A percentile compares a stretch with the other conserved stretches of the same genome.
These are phyloP conservation scores for Eupelmus urozonus DNA, from an alignment of 2,888 invertebrate genomes.

Conservation along the genomic window DNA sequence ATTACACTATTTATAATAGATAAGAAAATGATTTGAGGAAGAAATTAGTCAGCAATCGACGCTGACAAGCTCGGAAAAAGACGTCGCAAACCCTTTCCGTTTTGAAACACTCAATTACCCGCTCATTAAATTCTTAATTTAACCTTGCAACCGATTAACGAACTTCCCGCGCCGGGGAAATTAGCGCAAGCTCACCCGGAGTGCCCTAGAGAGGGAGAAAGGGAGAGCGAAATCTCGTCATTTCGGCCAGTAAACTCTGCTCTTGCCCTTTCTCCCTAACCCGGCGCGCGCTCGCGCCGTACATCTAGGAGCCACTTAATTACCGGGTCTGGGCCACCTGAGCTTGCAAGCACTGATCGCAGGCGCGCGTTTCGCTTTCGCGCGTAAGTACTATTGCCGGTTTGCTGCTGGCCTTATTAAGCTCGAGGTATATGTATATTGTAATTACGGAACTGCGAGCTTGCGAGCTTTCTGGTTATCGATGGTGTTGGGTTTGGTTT, in stretches of 20 bases:
- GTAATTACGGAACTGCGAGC: too few relatives aligned
- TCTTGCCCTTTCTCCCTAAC: not conserved
- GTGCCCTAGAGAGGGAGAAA: not conserved
- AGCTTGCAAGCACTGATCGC: not conserved
- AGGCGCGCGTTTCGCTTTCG: too few relatives aligned
- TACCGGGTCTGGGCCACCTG: not conserved
- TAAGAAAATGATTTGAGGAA: too few relatives aligned
- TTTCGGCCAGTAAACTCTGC: slow-evolving; percentile 1
- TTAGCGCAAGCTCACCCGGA: not conserved
- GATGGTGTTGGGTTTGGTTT: too few relatives aligned
- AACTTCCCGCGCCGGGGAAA: slow-evolving; percentile 4
- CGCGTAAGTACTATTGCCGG: too few relatives aligned
- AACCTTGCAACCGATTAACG: slow-evolving; percentile 4
- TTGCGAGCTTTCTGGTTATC: too few relatives aligned
- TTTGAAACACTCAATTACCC: not conserved
- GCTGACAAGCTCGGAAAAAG: too few relatives aligned
- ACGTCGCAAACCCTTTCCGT: too few relatives aligned
- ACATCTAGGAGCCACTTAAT: slow-evolving; percentile 14
- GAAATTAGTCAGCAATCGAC: too few relatives aligned
- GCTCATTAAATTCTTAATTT: not conserved
- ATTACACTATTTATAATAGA: too few relatives aligned
- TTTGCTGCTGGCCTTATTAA: too few relatives aligned
- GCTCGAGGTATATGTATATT: too few relatives aligned
- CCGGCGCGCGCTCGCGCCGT: not conserved
- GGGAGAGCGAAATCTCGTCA: slow-evolving; percentile 31